A percentile compares a stretch with the other conserved stretches of the same genome.
Conservation (phyloP, 2,888 invertebrate genomes). For the Macaria liturata region DNA sequence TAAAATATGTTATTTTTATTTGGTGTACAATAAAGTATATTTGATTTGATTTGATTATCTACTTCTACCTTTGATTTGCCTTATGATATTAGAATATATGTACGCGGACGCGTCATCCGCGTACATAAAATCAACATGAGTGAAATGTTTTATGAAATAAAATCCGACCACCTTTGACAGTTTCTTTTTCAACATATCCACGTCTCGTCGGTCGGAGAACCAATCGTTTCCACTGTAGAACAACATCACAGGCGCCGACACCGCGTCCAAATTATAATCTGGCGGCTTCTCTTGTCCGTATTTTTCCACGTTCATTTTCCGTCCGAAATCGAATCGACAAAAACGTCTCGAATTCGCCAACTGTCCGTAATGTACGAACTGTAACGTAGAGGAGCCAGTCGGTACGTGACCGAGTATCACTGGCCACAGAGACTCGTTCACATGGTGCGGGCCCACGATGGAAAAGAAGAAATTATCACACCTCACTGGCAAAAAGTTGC, state of each 20-base stretch:
- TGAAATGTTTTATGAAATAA: conserved; percentile 80
- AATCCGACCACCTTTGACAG: conserved; percentile 78
- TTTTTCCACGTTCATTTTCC: conserved; percentile 44
- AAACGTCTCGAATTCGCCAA: conserved; percentile 58
- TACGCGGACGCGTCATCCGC: conserved; percentile 78
- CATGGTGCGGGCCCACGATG: conserved; percentile 52
- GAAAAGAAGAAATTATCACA: conserved; percentile 54
- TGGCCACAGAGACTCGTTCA: conserved; percentile 78
- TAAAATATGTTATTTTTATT: no score
- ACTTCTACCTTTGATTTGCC: conserved; percentile 1
- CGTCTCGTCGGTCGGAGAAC: conserved; percentile 78
- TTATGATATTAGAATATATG: conserved; percentile 64
- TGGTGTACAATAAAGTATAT: no score
- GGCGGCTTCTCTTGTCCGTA: conserved; percentile 72
- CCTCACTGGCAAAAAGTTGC: conserved; percentile 41
- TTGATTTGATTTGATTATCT: background rate
- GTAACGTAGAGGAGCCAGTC: conserved; percentile 78
- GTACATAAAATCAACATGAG: conserved; percentile 87
- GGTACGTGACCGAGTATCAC: conserved; percentile 85
- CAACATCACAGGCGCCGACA: conserved; percentile 55
- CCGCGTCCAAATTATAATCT: conserved; percentile 54
- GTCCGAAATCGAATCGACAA: conserved; percentile 60
- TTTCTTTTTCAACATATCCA: conserved; percentile 56
- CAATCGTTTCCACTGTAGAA: conserved; percentile 64
- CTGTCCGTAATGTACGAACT: conserved; percentile 75